Base-by-base conservation (phyloP, 53 echinoderm and acorn worm species). In the Astropecten irregularis region DNA sequence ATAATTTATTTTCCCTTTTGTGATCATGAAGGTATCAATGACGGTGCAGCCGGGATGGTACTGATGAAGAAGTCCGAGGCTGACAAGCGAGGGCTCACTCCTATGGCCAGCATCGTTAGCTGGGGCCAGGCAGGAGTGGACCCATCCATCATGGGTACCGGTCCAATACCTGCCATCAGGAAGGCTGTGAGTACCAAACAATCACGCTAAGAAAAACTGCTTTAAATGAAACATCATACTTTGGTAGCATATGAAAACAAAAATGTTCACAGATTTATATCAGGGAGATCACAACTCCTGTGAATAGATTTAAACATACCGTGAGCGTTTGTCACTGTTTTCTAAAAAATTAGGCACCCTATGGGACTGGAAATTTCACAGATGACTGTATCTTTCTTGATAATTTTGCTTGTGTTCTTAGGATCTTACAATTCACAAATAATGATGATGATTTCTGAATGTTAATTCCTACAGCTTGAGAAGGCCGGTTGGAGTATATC, bases 91-190 rank as follows among this genome's bases (percentile, higher is more conserved):
- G 92, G 99, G 0, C 3, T 92, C 8, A 42, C 81, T 13, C 85
- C 90, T 3, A n/a, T 95, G 40, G 92, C 89, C 2, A 83, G 49
- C 69, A 72, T 99, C 22, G 94, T 97, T 2, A 77, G 85, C 54
- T 99, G 94, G 94, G 99, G 74, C 25, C 99, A 99, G 62, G 97
- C 92, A 20, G 99, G 99, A 14, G 99, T 99, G 3, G 99, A 99
- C 68, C 99, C 99, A 47, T 65, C 94, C 36, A 82, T 99, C 44
- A 99, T 99, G 99, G 99, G 99, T 23, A 92, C 90, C 16, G 99
- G 99, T 11, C 99, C 99, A 33, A 95, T 95, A 25, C 99, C 99
- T 33, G 99, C 99, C 23, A 95, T 99, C 71, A 90, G 76, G 38
- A 90, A 92, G 84, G 99, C 99, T 61, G 99, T 99, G 65, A 97